Evolutionary conservation across 1,140 invertebrate species (phyloP).

Genomic region (Diachasma alloeum): DNA sequence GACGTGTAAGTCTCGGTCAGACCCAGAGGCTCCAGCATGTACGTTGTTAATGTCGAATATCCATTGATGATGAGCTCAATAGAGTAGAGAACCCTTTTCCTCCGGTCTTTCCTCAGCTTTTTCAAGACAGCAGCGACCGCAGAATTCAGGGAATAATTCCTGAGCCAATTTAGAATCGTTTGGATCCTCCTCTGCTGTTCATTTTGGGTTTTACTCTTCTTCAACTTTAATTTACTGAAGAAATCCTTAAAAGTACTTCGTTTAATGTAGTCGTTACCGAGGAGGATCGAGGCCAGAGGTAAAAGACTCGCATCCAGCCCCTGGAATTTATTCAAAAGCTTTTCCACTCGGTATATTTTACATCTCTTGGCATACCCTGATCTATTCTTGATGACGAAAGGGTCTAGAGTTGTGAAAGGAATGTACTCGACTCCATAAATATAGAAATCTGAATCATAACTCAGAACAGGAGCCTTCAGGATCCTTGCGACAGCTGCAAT

Average conservation of each 20-base stretch:
- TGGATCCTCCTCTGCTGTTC: conserved; percentile 73
- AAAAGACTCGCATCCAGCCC: conserved; percentile 73
- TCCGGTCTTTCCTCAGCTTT: conserved; percentile 66
- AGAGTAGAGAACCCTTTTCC: conserved; percentile 64
- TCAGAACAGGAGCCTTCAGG: conserved; percentile 84
- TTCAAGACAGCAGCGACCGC: conserved; percentile 74
- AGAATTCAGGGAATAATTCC: conserved; percentile 72
- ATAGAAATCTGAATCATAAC: conserved; percentile 92
- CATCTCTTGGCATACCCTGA: conserved; percentile 66
- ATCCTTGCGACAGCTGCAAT: conserved; percentile 79
- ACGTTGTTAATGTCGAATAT: conserved; percentile 68
- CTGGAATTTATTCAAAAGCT: conserved; percentile 73
- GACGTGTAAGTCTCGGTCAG: conserved; percentile 40
- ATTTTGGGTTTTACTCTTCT: conserved; percentile 66
- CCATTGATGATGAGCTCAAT: conserved; percentile 72
- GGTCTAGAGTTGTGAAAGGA: conserved; percentile 75
- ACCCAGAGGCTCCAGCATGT: conserved; percentile 59
- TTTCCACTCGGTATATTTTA: conserved; percentile 76
- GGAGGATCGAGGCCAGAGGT: conserved; percentile 80
- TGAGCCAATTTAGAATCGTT: conserved; percentile 77
- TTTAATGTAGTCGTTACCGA: conserved; percentile 90
- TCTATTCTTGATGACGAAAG: conserved; percentile 34
- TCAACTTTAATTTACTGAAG: conserved; percentile 72
- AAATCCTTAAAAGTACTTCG: conserved; percentile 74
- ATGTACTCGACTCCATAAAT: conserved; percentile 86